Percentiles rank a stretch among this genome's conserved stretches.
Conservation (phyloP, 35 echinoderm and acorn worm genomes). For the Acanthaster planci region DNA sequence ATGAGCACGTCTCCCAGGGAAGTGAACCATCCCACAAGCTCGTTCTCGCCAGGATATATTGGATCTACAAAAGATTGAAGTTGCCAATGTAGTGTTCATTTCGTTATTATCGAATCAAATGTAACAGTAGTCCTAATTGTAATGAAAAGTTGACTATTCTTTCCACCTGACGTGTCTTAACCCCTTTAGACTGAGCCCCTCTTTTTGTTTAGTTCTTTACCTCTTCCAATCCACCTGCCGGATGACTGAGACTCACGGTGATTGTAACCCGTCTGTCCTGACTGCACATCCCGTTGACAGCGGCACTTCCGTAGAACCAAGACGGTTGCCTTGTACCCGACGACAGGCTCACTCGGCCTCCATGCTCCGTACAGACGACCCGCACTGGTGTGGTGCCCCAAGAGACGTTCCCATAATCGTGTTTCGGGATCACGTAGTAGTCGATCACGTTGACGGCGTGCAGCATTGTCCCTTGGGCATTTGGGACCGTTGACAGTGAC, state of each 20-base stretch:
- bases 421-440: conserved; percentile 64
- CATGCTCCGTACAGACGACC: conserved; percentile 17
- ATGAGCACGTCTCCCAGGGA: conserved; percentile 59
- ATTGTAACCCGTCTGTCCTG: conserved; percentile 22
- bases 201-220: conserved; percentile 29
- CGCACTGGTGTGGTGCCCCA: conserved; percentile 42
- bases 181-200: neutral
- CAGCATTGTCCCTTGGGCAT: conserved; percentile 39
- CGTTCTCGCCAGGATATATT: conserved; percentile 42
- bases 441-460: conserved; percentile 75
- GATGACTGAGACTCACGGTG: conserved; percentile 28
- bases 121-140: too few species aligned
- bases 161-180: too few species aligned
- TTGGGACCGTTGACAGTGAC: conserved; percentile 51
- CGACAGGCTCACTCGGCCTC: neutral
- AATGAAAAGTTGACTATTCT: too few species aligned
- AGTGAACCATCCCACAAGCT: conserved; percentile 27
- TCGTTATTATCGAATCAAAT: too few species aligned
- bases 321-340: conserved; percentile 51
- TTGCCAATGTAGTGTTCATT: too few species aligned
- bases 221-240: conserved; percentile 50
- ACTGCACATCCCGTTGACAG: conserved; percentile 19
- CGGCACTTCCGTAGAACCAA: conserved; percentile 80
- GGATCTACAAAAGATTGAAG: conserved; percentile 39
- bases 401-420: conserved; percentile 68